Conservation (phyloP, 2,888 invertebrate genomes). For the Chaitophorus viminalis region DNA sequence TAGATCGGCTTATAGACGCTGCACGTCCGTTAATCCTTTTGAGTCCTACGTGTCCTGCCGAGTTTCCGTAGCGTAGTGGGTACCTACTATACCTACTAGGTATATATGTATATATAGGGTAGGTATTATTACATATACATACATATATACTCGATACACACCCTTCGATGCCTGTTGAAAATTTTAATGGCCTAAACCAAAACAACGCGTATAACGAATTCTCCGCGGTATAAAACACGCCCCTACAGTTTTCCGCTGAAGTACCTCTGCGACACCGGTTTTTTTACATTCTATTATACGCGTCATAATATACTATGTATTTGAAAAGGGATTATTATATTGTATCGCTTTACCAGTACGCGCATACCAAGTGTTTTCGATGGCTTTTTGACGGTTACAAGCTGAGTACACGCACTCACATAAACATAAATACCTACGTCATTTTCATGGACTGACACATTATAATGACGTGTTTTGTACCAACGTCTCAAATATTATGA, state of each 20-base stretch:
- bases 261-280: neutral
- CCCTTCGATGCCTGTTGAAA: neutral
- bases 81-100: too few species aligned
- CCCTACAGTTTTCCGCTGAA: neutral
- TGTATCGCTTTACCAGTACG: neutral
- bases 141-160: neutral
- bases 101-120: too few species aligned
- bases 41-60: neutral
- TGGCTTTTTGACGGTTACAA: neutral
- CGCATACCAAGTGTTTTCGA: neutral
- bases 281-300: neutral
- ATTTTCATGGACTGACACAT: too few species aligned
- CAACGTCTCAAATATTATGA: too few species aligned
- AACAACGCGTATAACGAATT: conserved; percentile 22
- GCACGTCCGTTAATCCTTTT: neutral
- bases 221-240: neutral
- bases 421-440: neutral
- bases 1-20: conserved; percentile 22
- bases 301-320: neutral
- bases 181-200: conserved; percentile 31
- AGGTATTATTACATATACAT: neutral
- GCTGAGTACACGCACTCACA: neutral
- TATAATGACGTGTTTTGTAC: too few species aligned
- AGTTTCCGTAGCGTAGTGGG: too few species aligned
- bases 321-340: neutral